Percentiles rank a stretch among this genome's conserved stretches.
Conservation (phyloP, 2,888 invertebrate genomes). For the Agriopis leucophaearia region DNA sequence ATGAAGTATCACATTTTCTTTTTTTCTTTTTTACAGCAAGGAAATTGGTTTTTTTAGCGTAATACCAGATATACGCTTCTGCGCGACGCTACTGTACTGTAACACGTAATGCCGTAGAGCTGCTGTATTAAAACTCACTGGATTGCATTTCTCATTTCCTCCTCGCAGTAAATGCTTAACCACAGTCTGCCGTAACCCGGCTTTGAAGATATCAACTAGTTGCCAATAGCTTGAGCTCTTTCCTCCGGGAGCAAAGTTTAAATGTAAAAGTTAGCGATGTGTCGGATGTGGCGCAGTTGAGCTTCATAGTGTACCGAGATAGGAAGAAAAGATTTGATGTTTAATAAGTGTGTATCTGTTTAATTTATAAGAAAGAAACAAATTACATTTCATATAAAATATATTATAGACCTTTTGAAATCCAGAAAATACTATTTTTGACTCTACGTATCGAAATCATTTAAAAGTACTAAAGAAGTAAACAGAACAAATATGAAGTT, state of each 20-base stretch:
- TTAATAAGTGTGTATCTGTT: background rate
- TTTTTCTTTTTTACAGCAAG: background rate
- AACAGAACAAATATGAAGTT: no score
- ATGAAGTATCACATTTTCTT: no score
- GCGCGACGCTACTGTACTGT: background rate
- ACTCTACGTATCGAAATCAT: no score
- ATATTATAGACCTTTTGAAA: no score
- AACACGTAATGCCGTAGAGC: background rate
- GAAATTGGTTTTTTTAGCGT: background rate
- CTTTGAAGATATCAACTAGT: conserved; percentile 30
- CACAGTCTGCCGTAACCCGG: background rate
- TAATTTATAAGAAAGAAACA: background rate
- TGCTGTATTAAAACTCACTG: conserved; percentile 6
- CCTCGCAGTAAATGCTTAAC: conserved; percentile 12
- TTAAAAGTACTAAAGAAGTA: no score
- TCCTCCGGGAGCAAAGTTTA: conserved; percentile 31
- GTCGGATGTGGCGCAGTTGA: conserved; percentile 6
- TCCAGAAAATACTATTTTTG: no score
- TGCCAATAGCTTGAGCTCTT: conserved; percentile 18
- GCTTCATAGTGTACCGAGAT: background rate
- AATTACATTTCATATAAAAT: no score
- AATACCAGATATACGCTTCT: background rate
- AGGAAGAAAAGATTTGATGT: background rate
- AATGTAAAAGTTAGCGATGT: conserved; percentile 31
- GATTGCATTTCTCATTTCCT: conserved; percentile 25